Conservation (phyloP, 2,113 vertebrate species). For the Otis tarda region DNA sequence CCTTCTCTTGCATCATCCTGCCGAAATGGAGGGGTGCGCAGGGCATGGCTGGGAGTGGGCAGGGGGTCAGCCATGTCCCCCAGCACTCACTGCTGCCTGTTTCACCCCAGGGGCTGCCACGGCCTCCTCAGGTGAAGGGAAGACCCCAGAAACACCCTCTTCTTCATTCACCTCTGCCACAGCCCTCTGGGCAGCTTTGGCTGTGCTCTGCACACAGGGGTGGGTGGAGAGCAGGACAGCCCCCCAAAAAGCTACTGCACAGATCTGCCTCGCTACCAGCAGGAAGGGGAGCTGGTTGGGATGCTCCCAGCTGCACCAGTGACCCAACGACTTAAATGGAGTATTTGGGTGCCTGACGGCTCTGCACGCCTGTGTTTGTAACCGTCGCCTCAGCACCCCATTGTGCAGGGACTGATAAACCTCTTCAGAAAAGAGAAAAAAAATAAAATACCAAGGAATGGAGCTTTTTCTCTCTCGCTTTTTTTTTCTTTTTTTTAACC, state of each 20-base stretch:
- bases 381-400: not conserved
- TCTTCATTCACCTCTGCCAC: not conserved
- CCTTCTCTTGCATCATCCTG: not conserved
- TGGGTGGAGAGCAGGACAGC: not conserved
- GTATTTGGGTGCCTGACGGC: not conserved
- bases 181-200: rapidly evolving
- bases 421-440: not conserved
- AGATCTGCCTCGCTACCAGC: not conserved
- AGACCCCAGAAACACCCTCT: not conserved
- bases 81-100: rapidly evolving
- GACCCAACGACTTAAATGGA: not conserved
- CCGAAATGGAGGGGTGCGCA: rapidly evolving
- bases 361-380: not conserved
- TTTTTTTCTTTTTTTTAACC: too few species aligned
- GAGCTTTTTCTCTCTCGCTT: not conserved
- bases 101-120: not conserved
- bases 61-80: too few species aligned
- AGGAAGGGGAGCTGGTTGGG: rapidly evolving
- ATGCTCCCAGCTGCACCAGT: not conserved
- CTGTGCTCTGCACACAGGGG: not conserved
- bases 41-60: not conserved
- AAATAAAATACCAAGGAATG: not conserved
- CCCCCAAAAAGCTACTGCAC: not conserved
- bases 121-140: rapidly evolving
- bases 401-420: not conserved